phyloP scores from a whole-genome alignment of 64 coral and sea anemone species.

The Montipora efflorescens region DNA sequence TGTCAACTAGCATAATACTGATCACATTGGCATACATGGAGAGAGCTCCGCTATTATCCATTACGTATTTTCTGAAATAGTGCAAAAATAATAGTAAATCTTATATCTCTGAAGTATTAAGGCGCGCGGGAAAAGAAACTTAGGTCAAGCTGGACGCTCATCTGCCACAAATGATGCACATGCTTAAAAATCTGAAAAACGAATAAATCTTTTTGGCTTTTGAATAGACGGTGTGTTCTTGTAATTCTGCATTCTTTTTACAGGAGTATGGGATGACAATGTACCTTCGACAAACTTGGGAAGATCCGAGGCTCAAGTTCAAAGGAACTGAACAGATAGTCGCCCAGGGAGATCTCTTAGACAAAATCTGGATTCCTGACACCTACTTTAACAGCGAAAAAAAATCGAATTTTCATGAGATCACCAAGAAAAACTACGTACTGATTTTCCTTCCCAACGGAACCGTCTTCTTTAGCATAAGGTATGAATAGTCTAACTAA shows the following conservation, averaged over 20 bases:
- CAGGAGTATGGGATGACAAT: slow-evolving; percentile 69
- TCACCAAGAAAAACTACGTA: slow-evolving; percentile 79
- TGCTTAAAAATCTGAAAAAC: too few relatives aligned
- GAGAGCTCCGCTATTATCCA: too few relatives aligned
- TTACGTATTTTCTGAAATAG: too few relatives aligned
- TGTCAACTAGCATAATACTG: too few relatives aligned
- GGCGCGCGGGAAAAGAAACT: too few relatives aligned
- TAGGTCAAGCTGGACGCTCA: too few relatives aligned
- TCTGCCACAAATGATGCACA: too few relatives aligned
- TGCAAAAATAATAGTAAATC: too few relatives aligned
- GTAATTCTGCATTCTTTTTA: background rate
- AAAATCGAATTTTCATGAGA: slow-evolving; percentile 63
- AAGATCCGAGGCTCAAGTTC: slow-evolving; percentile 66
- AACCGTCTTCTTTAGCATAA: slow-evolving; percentile 64
- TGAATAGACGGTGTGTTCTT: background rate
- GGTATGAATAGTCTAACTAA: slow-evolving; percentile 19
- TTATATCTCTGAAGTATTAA: too few relatives aligned
- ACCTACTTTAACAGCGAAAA: slow-evolving; percentile 78
- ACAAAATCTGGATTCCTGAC: slow-evolving; percentile 85
- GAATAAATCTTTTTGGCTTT: too few relatives aligned
- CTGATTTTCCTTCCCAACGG: slow-evolving; percentile 63
- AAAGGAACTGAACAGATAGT: slow-evolving; percentile 18
- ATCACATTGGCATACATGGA: too few relatives aligned
- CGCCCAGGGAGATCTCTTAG: slow-evolving; percentile 60
- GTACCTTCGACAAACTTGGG: slow-evolving; percentile 71